Percentiles rank a stretch among this genome's conserved stretches.
Evolutionary conservation across 1,140 invertebrate species (phyloP).

Genomic region (Tetragonula clypearis): DNA sequence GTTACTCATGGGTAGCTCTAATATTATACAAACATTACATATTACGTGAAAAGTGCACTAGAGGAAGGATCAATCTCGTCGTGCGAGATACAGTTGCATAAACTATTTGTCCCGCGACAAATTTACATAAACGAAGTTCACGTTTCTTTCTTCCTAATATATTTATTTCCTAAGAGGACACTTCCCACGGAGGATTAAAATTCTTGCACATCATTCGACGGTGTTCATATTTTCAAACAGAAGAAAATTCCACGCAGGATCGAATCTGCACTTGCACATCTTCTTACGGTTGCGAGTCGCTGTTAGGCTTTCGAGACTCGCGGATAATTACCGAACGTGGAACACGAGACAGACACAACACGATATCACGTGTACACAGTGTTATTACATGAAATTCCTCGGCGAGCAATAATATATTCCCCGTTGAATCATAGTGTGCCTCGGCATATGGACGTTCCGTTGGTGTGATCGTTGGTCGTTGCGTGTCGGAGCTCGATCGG

Average conservation of each 20-base stretch:
- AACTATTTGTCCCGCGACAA: too few relatives aligned
- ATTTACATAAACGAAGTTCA: too few relatives aligned
- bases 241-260: neutral
- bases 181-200: neutral
- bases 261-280: neutral
- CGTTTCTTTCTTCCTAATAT: too few relatives aligned
- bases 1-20: too few relatives aligned
- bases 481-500: conserved; percentile 20
- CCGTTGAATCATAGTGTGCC: conserved; percentile 55
- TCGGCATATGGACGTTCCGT: conserved; percentile 57
- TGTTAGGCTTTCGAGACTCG: neutral
- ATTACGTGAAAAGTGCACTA: too few relatives aligned
- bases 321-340: conserved; percentile 23
- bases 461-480: conserved; percentile 42
- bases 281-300: neutral
- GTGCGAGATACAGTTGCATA: too few relatives aligned
- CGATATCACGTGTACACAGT: neutral
- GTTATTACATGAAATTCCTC: conserved; percentile 22
- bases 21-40: too few relatives aligned
- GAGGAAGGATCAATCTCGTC: too few relatives aligned
- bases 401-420: conserved; percentile 56
- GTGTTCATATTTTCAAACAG: neutral
- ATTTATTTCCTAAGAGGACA: neutral
- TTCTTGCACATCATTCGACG: neutral
- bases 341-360: conserved; percentile 24